Conservation (phyloP, 2,113 vertebrate genomes). For the Eulacestoma nigropectus region DNA sequence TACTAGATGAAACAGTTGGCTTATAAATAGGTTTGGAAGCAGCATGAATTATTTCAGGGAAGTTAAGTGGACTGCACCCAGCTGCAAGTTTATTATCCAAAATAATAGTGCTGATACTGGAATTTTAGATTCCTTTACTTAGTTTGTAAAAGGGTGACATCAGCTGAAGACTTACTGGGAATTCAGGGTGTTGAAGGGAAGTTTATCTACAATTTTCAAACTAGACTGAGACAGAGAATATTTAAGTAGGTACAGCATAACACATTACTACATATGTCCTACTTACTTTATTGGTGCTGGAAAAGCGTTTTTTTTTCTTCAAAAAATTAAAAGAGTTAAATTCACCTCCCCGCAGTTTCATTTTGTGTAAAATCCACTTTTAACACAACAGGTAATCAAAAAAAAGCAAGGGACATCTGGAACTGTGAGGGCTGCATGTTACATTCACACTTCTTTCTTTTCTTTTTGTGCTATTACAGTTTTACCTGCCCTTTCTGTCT, state of each 20-base stretch:
- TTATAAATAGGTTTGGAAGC: conserved; percentile 57
- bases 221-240: neutral
- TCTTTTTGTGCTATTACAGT: neutral
- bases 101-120: conserved; percentile 51
- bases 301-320: neutral
- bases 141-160: conserved; percentile 43
- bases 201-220: neutral
- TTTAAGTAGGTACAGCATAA: neutral
- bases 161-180: neutral
- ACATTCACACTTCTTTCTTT: neutral
- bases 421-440: neutral
- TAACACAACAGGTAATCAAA: neutral
- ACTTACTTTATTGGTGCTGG: neutral
- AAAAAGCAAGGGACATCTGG: neutral
- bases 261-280: neutral
- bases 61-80: conserved; percentile 60
- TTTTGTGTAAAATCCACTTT: neutral
- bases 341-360: neutral
- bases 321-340: neutral
- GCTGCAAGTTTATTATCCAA: conserved; percentile 49
- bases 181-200: neutral
- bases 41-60: conserved; percentile 66
- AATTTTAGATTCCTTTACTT: conserved; percentile 25
- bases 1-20: conserved; percentile 47
- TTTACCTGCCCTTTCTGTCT: neutral